Base-by-base conservation (phyloP, 2,113 vertebrate species). In the Nothocercus nigrocapillus region DNA sequence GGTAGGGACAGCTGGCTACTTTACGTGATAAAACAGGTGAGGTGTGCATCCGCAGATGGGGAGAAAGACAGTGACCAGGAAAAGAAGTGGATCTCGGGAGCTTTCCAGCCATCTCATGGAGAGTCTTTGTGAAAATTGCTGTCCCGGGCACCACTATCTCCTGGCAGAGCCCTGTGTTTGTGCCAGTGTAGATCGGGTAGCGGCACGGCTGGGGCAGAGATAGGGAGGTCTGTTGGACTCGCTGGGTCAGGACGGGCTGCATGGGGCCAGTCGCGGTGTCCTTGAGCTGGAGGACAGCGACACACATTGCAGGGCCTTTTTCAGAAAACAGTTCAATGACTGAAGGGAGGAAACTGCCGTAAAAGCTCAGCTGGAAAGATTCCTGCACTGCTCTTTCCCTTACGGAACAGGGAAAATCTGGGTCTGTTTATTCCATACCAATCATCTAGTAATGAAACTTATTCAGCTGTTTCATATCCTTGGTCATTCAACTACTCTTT, bases 191-290 rank as follows among this genome's bases (percentile, higher is more conserved):
- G 54, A 69, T 68, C n/a, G 11, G 20, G 59, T 38, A 77, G 49
- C 69, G 63, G 56, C 10, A 5, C 70, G 83, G 79, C 34, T 63
- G 28, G 27, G 5, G 14, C 64, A 78, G 49, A 68, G 96, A 96
- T 95, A 95, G 61, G 8, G 16, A 24, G 49, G 90, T 93, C 92
- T 93, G 80, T 81, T 93, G 70, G 32, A 16, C n/a, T 70, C 36
- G 10, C 22, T 2, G 58, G 96, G 96, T 96, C 96, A 95, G 51
- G 76, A 77, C 0, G 56, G 94, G 95, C 95, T 93, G 61, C 59
- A 44, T 7, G 19, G 76, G 72, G 44, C 34, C 81, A 78, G 72
- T 40, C 44, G 9, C 2, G 38, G 12, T 59, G 24, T 38, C 83
- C 88, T 40, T 72, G 74, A 44, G 77, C 40, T 21, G 54, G 47